A percentile compares a stretch with the other conserved stretches of the same genome.
These are phyloP conservation scores for Porites divaricata DNA, from an alignment of 92 coral and sea anemone species.

Conservation along the genomic window DNA sequence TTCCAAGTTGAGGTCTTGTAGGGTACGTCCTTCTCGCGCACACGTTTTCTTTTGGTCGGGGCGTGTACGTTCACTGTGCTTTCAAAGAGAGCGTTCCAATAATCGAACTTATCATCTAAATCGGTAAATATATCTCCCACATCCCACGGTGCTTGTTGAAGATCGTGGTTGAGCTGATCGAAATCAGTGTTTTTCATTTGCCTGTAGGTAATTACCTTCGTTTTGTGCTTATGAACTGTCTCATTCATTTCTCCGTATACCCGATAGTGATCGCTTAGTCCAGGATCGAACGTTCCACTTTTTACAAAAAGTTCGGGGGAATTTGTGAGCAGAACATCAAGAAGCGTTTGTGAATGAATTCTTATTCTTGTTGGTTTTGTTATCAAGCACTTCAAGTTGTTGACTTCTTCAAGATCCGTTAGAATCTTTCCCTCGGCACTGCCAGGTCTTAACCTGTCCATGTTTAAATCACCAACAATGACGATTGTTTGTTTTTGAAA, in stretches of 20 bases:
- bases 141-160: constrained; percentile 53
- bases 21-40: constrained; percentile 61
- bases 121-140: constrained; percentile 57
- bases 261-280: too few species aligned
- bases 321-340: constrained; percentile 41
- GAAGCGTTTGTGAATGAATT: constrained; percentile 13
- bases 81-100: constrained; percentile 44
- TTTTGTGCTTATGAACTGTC: too few species aligned
- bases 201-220: too few species aligned
- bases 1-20: constrained; percentile 66
- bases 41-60: constrained; percentile 49
- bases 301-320: constrained; percentile 24
- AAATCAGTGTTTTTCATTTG: constrained; percentile 21
- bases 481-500: too few species aligned
- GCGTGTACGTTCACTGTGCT: constrained; percentile 41
- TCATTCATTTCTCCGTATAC: too few species aligned
- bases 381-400: constrained; percentile 43
- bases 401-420: constrained; percentile 33
- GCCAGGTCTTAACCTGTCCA: constrained; percentile 30
- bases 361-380: constrained; percentile 51
- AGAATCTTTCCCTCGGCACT: constrained; percentile 35
- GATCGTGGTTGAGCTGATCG: constrained; percentile 55
- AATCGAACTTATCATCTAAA: constrained; percentile 45
- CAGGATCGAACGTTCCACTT: constrained; percentile 8
- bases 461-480: constrained; percentile 16